Evolutionary conservation across 2,888 invertebrate species (phyloP).

Genomic region (Plebejus melissa): DNA sequence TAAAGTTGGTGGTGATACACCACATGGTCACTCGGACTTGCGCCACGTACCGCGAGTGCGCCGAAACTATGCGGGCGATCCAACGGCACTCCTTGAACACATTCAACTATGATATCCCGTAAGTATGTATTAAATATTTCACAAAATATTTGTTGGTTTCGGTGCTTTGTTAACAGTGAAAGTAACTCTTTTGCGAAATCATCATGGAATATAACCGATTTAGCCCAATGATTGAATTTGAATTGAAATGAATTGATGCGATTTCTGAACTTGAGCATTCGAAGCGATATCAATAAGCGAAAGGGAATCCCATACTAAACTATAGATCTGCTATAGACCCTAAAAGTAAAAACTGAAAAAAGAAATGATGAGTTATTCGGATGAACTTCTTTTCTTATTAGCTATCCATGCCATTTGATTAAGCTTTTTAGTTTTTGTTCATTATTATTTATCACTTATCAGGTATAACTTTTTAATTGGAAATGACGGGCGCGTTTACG

Average conservation of each 20-base stretch:
- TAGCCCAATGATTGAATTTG: too few relatives aligned
- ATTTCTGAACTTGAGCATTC: too few relatives aligned
- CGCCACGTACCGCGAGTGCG: conserved; percentile 47
- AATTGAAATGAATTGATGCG: neutral
- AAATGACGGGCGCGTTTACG: conserved; percentile 28
- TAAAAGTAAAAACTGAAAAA: too few relatives aligned
- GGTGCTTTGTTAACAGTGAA: neutral
- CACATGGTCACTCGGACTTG: conserved; percentile 54
- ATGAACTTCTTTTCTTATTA: too few relatives aligned
- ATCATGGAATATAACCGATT: too few relatives aligned
- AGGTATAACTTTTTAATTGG: conserved; percentile 28
- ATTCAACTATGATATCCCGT: conserved; percentile 18
- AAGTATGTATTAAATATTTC: conserved; percentile 31
- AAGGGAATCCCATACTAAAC: too few relatives aligned
- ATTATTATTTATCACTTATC: conserved; percentile 1
- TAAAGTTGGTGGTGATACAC: conserved; percentile 54
- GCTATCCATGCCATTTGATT: too few relatives aligned
- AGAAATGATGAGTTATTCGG: too few relatives aligned
- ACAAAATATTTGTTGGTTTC: neutral
- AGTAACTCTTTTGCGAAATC: neutral
- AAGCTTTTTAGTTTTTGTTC: too few relatives aligned
- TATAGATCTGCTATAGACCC: too few relatives aligned
- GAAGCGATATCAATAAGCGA: too few relatives aligned
- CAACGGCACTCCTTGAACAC: conserved; percentile 15
- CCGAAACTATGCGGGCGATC: conserved; percentile 1